Evolutionary conservation across 2,113 vertebrate species (phyloP).

Genomic region (Chloebia gouldiae): DNA sequence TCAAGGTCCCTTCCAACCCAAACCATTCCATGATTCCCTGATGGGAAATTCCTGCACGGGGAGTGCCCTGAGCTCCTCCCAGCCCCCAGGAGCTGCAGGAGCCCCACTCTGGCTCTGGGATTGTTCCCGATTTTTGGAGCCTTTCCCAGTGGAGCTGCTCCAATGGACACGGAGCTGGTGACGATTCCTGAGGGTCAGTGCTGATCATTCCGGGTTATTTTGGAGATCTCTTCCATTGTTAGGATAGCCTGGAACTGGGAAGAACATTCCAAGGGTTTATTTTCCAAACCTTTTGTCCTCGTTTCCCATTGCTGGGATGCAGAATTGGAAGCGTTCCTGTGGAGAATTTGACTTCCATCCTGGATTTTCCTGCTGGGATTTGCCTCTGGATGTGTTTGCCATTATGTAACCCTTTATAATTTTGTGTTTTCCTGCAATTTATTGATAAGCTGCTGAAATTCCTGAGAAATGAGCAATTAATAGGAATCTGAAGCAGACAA

Average conservation of each 20-base stretch:
- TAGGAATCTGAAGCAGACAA: not conserved
- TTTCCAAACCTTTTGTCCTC: not conserved
- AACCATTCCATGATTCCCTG: no score
- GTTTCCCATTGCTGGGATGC: not conserved
- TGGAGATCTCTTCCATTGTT: not conserved
- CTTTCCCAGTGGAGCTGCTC: not conserved
- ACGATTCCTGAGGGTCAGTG: not conserved
- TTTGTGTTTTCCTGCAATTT: not conserved
- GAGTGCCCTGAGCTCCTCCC: not conserved
- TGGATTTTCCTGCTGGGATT: not conserved
- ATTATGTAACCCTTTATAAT: accelerated
- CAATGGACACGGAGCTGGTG: accelerated
- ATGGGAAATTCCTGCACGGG: accelerated
- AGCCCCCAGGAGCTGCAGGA: not conserved
- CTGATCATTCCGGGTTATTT: not conserved
- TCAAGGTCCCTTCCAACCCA: not conserved
- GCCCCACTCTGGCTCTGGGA: accelerated
- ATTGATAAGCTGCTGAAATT: not conserved
- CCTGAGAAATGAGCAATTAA: not conserved
- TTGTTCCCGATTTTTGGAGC: not conserved
- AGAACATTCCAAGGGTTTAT: not conserved
- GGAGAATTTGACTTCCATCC: not conserved
- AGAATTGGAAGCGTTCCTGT: not conserved
- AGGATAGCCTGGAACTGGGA: not conserved
- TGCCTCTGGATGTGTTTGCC: not conserved